phyloP scores from a whole-genome alignment of 2,797 vertebrate genomes.

The Benthosema pterotum region DNA sequence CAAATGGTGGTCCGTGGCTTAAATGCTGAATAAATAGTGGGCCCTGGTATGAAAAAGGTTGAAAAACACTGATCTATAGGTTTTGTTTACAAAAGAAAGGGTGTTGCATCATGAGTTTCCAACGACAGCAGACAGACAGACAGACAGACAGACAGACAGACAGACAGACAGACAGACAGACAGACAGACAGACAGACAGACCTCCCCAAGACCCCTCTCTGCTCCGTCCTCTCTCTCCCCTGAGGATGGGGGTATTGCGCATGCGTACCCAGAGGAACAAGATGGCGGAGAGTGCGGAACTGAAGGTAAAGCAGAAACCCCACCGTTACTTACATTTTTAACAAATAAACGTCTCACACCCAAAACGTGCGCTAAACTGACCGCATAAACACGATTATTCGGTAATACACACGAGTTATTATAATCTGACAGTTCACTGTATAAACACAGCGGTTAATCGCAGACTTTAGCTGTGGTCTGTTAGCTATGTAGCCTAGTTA shows the following conservation, averaged over 20 bases:
- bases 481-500: slow-evolving; percentile 70
- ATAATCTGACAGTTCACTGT: slow-evolving; percentile 12
- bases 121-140: no score
- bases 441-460: slow-evolving; percentile 11
- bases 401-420: slow-evolving; percentile 7
- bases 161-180: no score
- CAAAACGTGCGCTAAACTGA: slow-evolving; percentile 35
- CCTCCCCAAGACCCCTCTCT: no score
- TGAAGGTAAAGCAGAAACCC: slow-evolving; percentile 96
- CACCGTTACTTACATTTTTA: slow-evolving; percentile 78
- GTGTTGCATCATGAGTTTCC: no score
- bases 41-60: no score
- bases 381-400: slow-evolving; percentile 1
- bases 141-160: no score
- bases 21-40: no score
- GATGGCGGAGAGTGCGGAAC: slow-evolving; percentile 99
- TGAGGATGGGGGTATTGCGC: slow-evolving; percentile 61
- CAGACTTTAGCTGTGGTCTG: slow-evolving; percentile 34
- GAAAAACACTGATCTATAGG: no score
- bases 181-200: no score
- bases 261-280: slow-evolving; percentile 87
- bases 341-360: slow-evolving; percentile 53
- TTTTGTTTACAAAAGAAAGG: no score
- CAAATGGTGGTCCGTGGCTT: no score
- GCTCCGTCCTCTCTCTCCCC: slow-evolving; percentile 42